Conservation (phyloP, 2,888 invertebrate genomes). For the Parapristionchus giblindavisi region DNA sequence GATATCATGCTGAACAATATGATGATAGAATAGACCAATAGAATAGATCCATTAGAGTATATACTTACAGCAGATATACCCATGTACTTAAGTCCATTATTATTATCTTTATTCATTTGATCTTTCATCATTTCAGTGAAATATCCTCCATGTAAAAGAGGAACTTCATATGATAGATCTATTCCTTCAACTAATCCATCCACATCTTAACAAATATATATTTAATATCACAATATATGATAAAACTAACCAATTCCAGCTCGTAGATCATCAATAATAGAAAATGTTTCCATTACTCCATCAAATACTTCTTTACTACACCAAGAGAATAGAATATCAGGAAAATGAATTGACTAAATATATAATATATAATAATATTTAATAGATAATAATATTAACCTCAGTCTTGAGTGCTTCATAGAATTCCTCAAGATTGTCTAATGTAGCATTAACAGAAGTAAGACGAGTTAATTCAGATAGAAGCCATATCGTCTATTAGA, state of each 20-base stretch:
- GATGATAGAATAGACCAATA: not conserved
- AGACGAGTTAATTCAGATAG: slow-evolving; percentile 13
- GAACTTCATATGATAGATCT: slow-evolving; percentile 6
- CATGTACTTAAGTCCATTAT: not conserved
- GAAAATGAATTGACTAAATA: slow-evolving; percentile 4
- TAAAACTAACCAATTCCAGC: slow-evolving; percentile 6
- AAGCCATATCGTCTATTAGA: not conserved
- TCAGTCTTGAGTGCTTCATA: not conserved
- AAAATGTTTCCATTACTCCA: not conserved
- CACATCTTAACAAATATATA: not conserved
- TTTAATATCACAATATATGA: not conserved
- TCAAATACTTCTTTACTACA: not conserved
- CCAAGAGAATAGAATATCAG: not conserved
- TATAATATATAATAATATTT: not conserved
- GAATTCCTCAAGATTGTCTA: not conserved
- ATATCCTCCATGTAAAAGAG: slow-evolving; percentile 2
- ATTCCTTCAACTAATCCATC: slow-evolving; percentile 5
- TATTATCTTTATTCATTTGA: not conserved
- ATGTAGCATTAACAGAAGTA: not conserved
- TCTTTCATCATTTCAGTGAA: slow-evolving; percentile 21
- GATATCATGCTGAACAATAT: not conserved
- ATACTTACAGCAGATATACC: not conserved
- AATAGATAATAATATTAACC: not conserved
- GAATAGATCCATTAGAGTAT: not conserved
- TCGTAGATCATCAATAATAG: slow-evolving; percentile 8